Percentiles rank a stretch among this genome's conserved stretches.
Conservation (phyloP, 1,140 invertebrate species). For the Heliconius himera region DNA sequence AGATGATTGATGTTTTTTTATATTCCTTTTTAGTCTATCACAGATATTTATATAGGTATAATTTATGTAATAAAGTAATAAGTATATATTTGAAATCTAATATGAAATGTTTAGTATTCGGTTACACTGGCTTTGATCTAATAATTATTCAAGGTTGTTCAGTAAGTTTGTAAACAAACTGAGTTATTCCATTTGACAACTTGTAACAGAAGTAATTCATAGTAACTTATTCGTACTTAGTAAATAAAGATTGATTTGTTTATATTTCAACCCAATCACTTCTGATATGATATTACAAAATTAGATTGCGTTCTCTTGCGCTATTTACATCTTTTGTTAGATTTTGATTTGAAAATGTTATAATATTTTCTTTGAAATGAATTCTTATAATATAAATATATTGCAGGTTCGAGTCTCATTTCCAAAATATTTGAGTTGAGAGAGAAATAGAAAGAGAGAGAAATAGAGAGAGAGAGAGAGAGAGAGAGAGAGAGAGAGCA, state of each 20-base stretch:
- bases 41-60: too few relatives aligned
- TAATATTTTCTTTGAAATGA: neutral
- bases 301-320: neutral
- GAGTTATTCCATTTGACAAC: slow-evolving; percentile 22
- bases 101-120: slow-evolving; percentile 22
- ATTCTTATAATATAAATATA: neutral
- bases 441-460: too few relatives aligned
- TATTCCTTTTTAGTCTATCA: neutral
- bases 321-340: neutral
- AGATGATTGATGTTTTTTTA: neutral
- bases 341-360: neutral
- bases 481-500: too few relatives aligned
- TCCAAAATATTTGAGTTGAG: too few relatives aligned
- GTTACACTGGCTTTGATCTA: slow-evolving; percentile 30
- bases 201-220: slow-evolving; percentile 5
- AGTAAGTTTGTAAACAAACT: slow-evolving; percentile 28
- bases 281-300: neutral
- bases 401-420: neutral
- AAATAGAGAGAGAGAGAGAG: too few relatives aligned
- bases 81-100: slow-evolving; percentile 11
- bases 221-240: neutral
- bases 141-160: slow-evolving; percentile 18
- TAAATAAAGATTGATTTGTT: neutral
- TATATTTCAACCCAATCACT: neutral
- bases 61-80: slow-evolving; percentile 7